Conservation (phyloP, 2,888 invertebrate genomes). For the Sphaerophoria rueppellii region DNA sequence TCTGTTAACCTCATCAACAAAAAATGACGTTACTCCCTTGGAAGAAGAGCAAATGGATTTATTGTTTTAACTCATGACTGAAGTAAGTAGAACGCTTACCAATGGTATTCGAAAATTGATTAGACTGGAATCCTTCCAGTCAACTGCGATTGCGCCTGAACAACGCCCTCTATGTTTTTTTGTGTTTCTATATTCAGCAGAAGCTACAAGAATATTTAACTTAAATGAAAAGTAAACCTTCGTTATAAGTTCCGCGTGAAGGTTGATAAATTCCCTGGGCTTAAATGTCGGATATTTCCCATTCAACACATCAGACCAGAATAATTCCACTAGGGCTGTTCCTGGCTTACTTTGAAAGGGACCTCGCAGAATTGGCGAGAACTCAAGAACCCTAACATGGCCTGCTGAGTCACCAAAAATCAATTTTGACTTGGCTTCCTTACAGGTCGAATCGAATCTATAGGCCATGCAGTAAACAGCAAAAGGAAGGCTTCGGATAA, state of each 20-base stretch:
- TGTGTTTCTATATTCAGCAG: conserved; percentile 84
- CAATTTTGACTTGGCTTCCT: conserved; percentile 82
- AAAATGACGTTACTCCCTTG: conserved; percentile 86
- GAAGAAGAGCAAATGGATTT: conserved; percentile 73
- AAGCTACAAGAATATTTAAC: conserved; percentile 87
- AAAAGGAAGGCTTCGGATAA: conserved; percentile 85
- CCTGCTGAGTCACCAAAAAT: conserved; percentile 90
- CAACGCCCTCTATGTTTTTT: conserved; percentile 79
- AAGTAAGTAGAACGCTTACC: conserved; percentile 61
- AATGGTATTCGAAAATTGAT: conserved; percentile 78
- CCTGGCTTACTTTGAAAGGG: conserved; percentile 88
- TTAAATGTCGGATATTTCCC: conserved; percentile 83
- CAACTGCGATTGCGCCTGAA: conserved; percentile 77
- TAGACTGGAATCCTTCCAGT: conserved; percentile 77
- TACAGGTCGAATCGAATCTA: conserved; percentile 75
- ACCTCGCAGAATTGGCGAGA: conserved; percentile 85
- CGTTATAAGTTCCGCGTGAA: conserved; percentile 88
- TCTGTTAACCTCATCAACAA: conserved; percentile 84
- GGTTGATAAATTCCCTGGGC: conserved; percentile 84
- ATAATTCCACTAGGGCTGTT: conserved; percentile 84
- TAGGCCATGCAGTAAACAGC: conserved; percentile 80
- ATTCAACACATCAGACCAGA: conserved; percentile 84
- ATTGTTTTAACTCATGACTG: not conserved
- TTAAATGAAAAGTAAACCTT: conserved; percentile 87
- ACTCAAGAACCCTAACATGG: conserved; percentile 86